Base-by-base conservation (phyloP, 2,113 vertebrate species). In the Macrotis lagotis region DNA sequence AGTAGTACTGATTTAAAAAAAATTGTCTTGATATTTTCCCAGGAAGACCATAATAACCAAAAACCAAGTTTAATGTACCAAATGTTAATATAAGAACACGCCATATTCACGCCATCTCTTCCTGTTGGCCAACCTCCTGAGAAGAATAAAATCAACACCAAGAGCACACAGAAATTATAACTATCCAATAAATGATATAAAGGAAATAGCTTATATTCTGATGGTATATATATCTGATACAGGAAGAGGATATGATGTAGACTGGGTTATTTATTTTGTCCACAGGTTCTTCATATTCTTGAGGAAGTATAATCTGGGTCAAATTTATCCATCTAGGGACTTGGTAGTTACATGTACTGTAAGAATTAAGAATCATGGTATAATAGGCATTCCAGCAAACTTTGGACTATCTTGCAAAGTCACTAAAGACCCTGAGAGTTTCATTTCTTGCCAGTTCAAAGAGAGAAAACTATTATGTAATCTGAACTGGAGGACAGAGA, bases 1-100 rank as follows among this genome's bases (percentile, higher is more conserved):
- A 53, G 44, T 91, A 90, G 91, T 6, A 50, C 26, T 51, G 90
- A 94, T 97, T 96, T 66, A 94, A 93, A 95, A 95, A 97, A 95
- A 0, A 66, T 51, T 91, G 1, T 91, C 51, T 94, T 94, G 44
- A 0, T 92, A 37, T 91, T 97, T 96, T 48, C 37, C 9, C 88
- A 96, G 95, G 48, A n/a, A n/a, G 93, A 92, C 50, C 94, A 94
- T 83, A 97, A 44, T 89, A 91, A 92, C 0, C 3, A 51, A 52
- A 95, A 94, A 92, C 26, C 92, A 90, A 74, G 2, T 95, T 91
- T 55, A 90, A 52, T 90, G 66, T 24, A 90, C 95, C 83, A 91
- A 96, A 93, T 51, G 89, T 0, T 51, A 88, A 90, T 6, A 50
- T 0, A 25, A 94, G 55, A 93, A 92, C 2, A 49, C 12, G 48